Percentiles rank a stretch among this genome's conserved stretches.
These are phyloP conservation scores for Lepeophtheirus nordmannii DNA, from an alignment of 2,888 invertebrate genomes.

Conservation along the genomic window DNA sequence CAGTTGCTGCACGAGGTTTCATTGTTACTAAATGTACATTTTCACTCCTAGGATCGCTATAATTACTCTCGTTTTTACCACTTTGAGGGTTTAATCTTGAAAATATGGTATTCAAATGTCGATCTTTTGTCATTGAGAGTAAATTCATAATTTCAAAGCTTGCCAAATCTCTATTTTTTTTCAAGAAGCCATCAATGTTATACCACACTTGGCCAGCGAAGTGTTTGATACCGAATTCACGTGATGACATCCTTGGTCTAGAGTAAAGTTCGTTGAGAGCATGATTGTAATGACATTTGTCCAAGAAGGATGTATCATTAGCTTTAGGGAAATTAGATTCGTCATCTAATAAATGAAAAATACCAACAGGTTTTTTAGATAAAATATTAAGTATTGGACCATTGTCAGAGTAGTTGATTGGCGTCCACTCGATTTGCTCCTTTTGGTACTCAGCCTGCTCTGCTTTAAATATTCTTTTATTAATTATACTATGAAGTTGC, in stretches of 20 bases:
- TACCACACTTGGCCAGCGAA: conserved; percentile 94
- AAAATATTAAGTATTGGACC: conserved; percentile 68
- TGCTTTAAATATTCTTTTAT: conserved; percentile 87
- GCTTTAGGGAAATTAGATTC: conserved; percentile 97
- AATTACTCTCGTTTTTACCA: background rate
- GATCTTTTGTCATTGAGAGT: conserved; percentile 15
- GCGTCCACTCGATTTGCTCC: conserved; percentile 83
- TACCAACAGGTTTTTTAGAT: conserved; percentile 90
- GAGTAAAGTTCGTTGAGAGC: conserved; percentile 83
- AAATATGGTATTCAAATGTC: conserved; percentile 32
- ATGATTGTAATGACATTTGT: conserved; percentile 96
- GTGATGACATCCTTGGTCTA: conserved; percentile 51
- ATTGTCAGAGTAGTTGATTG: conserved; percentile 40
- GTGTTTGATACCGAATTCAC: conserved; percentile 56
- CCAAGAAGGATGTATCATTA: conserved; percentile 82
- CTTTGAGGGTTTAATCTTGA: background rate
- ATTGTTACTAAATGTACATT: conserved; percentile 87
- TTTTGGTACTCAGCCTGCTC: conserved; percentile 90
- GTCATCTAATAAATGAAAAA: conserved; percentile 85
- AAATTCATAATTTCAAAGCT: conserved; percentile 33
- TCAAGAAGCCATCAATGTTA: conserved; percentile 82
- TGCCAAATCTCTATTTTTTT: conserved; percentile 88
- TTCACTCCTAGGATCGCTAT: conserved; percentile 19
- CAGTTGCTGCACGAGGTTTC: conserved; percentile 89
- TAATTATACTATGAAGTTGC: conserved; percentile 85